Conservation (phyloP, 2,113 vertebrate species). For the mouse (Mus musculus) region DNA sequence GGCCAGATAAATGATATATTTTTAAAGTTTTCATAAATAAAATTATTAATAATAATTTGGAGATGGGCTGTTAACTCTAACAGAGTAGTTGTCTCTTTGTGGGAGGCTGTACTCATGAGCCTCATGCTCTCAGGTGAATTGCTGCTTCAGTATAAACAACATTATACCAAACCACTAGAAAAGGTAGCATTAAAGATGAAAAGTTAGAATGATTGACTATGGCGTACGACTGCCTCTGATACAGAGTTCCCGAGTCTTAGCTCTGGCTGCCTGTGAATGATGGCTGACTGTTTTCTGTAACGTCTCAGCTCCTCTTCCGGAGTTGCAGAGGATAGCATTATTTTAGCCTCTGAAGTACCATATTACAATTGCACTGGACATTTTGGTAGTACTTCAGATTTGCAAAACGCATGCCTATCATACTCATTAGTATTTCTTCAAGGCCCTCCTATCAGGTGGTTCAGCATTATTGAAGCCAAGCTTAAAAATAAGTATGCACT, state of each 20-base stretch:
- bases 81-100: not conserved
- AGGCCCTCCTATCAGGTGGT: conserved; percentile 24
- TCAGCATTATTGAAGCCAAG: conserved; percentile 73
- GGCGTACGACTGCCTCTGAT: not conserved
- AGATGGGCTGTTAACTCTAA: not conserved
- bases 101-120: conserved; percentile 1
- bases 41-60: not conserved
- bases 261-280: not conserved
- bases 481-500: conserved; percentile 59
- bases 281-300: not conserved
- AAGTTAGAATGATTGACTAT: not conserved
- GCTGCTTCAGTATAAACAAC: conserved; percentile 39
- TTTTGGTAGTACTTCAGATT: conserved; percentile 55
- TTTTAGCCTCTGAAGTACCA: not conserved
- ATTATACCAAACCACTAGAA: conserved; percentile 28
- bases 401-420: conserved; percentile 56
- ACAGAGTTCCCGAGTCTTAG: not conserved
- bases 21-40: conserved; percentile 21
- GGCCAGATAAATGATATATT: not conserved
- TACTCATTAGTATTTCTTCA: conserved; percentile 67
- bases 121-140: conserved; percentile 25
- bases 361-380: conserved; percentile 41
- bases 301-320: not conserved
- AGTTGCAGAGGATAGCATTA: not conserved
- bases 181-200: conserved; percentile 44